A percentile compares a stretch with the other conserved stretches of the same genome.
Conservation (phyloP, 2,797 vertebrate genomes). For the Sparidentex hasta region DNA sequence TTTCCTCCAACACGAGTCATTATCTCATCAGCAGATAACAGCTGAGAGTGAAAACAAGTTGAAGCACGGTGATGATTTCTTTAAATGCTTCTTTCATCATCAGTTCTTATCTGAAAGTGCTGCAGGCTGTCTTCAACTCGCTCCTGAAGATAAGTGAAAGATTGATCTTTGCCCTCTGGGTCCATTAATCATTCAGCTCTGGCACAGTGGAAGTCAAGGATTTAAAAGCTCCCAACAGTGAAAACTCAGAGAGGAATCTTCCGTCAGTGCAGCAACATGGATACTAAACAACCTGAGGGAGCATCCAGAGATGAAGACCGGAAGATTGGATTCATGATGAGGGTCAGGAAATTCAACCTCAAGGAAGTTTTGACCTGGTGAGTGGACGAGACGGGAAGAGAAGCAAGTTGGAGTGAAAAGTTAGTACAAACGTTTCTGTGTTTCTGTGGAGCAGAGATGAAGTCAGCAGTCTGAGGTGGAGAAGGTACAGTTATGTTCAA, state of each 20-base stretch:
- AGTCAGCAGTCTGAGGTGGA: neutral
- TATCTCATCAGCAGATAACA: conserved; percentile 31
- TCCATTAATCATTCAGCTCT: conserved; percentile 85
- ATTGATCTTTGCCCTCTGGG: conserved; percentile 72
- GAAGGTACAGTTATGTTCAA: neutral
- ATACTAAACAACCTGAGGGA: conserved; percentile 23
- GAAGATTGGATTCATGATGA: conserved; percentile 27
- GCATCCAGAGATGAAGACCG: conserved; percentile 9
- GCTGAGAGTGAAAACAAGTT: conserved; percentile 12
- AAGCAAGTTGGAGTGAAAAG: neutral
- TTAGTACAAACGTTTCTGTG: neutral
- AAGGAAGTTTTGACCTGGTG: conserved; percentile 81
- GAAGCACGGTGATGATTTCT: conserved; percentile 15
- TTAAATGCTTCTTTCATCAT: conserved; percentile 35
- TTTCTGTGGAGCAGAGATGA: neutral
- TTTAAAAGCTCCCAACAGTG: conserved; percentile 26
- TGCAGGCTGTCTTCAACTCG: neutral
- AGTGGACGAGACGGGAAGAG: conserved; percentile 46
- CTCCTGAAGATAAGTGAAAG: conserved; percentile 44
- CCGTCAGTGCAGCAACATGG: conserved; percentile 37
- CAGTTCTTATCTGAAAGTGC: conserved; percentile 39
- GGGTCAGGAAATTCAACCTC: conserved; percentile 58
- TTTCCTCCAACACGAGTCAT: neutral
- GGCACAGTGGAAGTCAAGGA: neutral
- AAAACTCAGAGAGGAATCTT: conserved; percentile 20